phyloP scores from a whole-genome alignment of 2,888 invertebrate genomes.

The Craniophora ligustri region DNA sequence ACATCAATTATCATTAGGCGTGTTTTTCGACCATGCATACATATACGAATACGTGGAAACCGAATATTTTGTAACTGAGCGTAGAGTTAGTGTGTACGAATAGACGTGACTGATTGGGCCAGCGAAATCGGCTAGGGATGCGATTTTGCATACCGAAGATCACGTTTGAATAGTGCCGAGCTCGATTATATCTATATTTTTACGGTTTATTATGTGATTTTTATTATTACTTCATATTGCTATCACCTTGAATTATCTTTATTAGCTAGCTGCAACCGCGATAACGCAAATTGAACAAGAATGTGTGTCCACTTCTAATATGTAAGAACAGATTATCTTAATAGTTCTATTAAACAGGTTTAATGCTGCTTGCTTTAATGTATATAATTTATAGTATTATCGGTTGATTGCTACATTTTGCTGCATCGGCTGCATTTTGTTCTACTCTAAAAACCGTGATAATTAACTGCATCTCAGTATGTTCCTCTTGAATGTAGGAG shows the following conservation, averaged over 20 bases:
- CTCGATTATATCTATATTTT: constrained; percentile 23
- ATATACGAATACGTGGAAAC: constrained; percentile 9
- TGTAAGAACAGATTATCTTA: constrained; percentile 6
- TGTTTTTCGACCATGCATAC: constrained; percentile 35
- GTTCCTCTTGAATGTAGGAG: too few relatives aligned
- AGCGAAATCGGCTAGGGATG: constrained; percentile 64
- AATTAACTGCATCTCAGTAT: too few relatives aligned
- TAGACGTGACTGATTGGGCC: constrained; percentile 74
- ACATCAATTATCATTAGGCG: constrained; percentile 39
- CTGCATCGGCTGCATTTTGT: too few relatives aligned
- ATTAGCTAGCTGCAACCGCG: constrained; percentile 17
- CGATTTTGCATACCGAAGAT: constrained; percentile 78
- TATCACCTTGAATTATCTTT: constrained; percentile 7
- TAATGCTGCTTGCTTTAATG: neutral
- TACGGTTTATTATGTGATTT: neutral
- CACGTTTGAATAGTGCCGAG: constrained; percentile 65
- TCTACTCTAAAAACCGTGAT: too few relatives aligned
- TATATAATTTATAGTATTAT: neutral
- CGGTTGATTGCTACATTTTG: neutral
- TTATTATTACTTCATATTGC: neutral
- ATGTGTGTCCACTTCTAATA: neutral
- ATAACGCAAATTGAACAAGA: constrained; percentile 18
- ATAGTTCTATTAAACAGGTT: constrained; percentile 2
- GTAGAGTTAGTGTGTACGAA: constrained; percentile 19
- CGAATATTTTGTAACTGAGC: constrained; percentile 24